These are phyloP conservation scores for Chrysina gloriosa DNA, from an alignment of 2,888 invertebrate genomes.

Conservation along the genomic window DNA sequence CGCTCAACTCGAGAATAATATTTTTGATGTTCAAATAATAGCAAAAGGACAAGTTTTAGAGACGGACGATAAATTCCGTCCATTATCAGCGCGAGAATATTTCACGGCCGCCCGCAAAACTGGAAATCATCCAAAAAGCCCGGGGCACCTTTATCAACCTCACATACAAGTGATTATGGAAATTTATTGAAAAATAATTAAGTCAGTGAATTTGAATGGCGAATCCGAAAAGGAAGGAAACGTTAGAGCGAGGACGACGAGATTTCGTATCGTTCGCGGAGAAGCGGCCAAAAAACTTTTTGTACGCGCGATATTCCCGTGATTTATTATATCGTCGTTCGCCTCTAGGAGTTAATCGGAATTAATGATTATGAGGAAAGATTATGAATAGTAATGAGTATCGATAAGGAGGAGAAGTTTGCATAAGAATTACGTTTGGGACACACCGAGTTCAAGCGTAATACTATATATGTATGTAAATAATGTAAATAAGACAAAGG, in stretches of 20 bases:
- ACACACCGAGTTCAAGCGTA: too few species aligned
- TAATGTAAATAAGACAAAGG: too few species aligned
- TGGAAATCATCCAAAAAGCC: constrained; percentile 34
- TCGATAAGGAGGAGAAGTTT: not conserved
- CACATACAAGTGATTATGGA: constrained; percentile 35
- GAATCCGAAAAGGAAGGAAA: constrained; percentile 1
- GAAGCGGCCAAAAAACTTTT: not conserved
- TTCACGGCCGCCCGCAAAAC: constrained; percentile 13
- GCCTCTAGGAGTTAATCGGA: not conserved
- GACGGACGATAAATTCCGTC: constrained; percentile 15
- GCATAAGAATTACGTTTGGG: not conserved
- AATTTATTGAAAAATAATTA: constrained; percentile 35
- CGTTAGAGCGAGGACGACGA: constrained; percentile 3
- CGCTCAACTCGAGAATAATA: constrained; percentile 6
- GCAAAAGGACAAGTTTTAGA: not conserved
- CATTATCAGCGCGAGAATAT: constrained; percentile 28
- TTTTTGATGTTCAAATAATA: constrained; percentile 9
- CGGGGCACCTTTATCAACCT: constrained; percentile 28
- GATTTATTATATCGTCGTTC: constrained; percentile 16
- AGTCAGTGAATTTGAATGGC: constrained; percentile 33
- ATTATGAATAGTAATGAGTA: not conserved
- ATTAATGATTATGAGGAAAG: constrained; percentile 1
- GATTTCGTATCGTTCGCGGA: not conserved
- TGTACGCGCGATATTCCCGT: not conserved
- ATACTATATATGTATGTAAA: too few species aligned